phyloP scores from a whole-genome alignment of 2,113 vertebrate genomes.

The Cervus canadensis region DNA sequence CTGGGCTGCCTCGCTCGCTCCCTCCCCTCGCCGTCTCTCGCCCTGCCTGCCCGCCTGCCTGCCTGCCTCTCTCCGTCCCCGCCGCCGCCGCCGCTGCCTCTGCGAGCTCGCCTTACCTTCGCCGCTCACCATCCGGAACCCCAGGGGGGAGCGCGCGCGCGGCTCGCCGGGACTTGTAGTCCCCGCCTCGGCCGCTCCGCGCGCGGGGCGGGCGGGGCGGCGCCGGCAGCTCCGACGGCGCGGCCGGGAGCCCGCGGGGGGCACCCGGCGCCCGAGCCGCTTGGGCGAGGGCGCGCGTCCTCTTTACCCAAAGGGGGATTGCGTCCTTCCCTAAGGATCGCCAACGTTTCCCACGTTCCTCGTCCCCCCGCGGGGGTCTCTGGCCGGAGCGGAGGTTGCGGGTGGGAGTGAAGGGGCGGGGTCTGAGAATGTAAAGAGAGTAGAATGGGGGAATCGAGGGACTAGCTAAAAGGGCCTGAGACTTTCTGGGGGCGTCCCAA shows the following conservation, averaged over 20 bases:
- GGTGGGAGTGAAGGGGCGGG: slow-evolving; percentile 63
- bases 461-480: slow-evolving; percentile 14
- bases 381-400: not conserved
- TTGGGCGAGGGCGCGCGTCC: not conserved
- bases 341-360: not conserved
- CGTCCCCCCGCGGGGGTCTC: not conserved
- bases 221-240: slow-evolving; percentile 50
- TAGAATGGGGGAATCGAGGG: slow-evolving; percentile 14
- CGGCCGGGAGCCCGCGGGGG: not conserved
- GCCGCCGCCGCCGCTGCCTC: slow-evolving; percentile 74
- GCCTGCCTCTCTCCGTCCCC: slow-evolving; percentile 75
- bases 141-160: slow-evolving; percentile 78
- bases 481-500: slow-evolving; percentile 37
- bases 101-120: slow-evolving; percentile 78
- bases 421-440: slow-evolving; percentile 48
- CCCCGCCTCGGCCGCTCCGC: slow-evolving; percentile 27
- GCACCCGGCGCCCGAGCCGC: fast-evolving
- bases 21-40: slow-evolving; percentile 66
- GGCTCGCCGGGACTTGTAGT: slow-evolving; percentile 82
- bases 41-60: slow-evolving; percentile 73
- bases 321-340: not conserved
- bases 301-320: not conserved
- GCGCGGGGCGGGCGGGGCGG: slow-evolving; percentile 57
- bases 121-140: slow-evolving; percentile 80
- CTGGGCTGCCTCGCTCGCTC: slow-evolving; percentile 67